Evolutionary conservation across 1,140 invertebrate species (phyloP), one percentile per base, ranked within the genome.

Genomic region (Wasmannia auropunctata): DNA sequence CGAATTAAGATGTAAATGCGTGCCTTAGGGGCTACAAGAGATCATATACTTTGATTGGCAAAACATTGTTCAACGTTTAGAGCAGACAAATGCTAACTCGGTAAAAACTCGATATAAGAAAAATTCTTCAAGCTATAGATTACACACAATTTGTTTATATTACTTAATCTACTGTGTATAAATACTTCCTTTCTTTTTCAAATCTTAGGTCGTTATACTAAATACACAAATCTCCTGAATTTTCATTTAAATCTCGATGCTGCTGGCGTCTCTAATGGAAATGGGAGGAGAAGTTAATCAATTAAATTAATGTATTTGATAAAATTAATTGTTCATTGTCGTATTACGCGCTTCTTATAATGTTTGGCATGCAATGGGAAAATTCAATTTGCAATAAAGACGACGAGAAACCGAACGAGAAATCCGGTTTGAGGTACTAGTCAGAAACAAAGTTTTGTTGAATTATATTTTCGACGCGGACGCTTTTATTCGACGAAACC

Each of bases 321-420:
- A 70, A 69, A 56, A 43, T 58, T 74, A 58, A 56, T 72, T 25
- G n/a, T 14, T 25, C 5, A 40, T 40, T 40, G 3, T 28, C 49
- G 11, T n/a, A 22, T 74, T 7, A 56, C 14, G 37, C 19, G 28
- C 19, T 37, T 56, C 8, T 80, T 40, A n/a, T n/a, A 54, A 31
- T 37, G 54, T 40, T 25, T 7, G 16, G 10, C 14, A 31, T 6
- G 22, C 22, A 31, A 43, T 14, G 10, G 6, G 4, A 74, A 83
- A 46, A 65, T 83, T 83, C n/a, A 58, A 46, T 46, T 83, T 83
- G 37, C 19, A 74, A 83, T 31, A 37, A 43, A 43, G 14, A 40
- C 11, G 3, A 65, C 2, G 6, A 37, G 14, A 25, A 25, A 25
- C 19, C n/a, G 40, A 37, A 6, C 22, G 8, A 7, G n/a, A 46